These are phyloP conservation scores for Lateolabrax maculatus DNA, from an alignment of 2,797 vertebrate species.

Conservation along the genomic window DNA sequence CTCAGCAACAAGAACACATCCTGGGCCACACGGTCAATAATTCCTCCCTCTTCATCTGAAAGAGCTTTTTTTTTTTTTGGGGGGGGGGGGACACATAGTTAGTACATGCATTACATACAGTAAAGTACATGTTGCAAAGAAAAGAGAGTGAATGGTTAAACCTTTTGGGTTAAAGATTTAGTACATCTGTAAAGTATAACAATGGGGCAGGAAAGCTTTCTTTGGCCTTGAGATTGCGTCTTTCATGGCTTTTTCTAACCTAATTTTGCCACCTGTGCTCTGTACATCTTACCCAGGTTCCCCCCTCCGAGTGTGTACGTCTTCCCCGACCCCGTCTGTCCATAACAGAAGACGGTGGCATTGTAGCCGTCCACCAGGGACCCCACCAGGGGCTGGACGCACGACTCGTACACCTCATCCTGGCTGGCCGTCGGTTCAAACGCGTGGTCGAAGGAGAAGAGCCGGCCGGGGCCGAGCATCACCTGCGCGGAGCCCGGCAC, in stretches of 20 bases:
- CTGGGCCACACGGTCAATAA: constrained; percentile 90
- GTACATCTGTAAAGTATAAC: background rate
- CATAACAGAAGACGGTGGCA: constrained; percentile 93
- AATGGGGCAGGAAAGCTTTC: background rate
- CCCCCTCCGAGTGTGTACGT: constrained; percentile 92
- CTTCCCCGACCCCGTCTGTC: constrained; percentile 95
- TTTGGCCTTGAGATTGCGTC: background rate
- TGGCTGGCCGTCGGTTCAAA: constrained; percentile 90
- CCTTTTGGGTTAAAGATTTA: background rate
- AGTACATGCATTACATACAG: too few relatives aligned
- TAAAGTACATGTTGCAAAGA: background rate
- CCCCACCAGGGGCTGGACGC: constrained; percentile 89
- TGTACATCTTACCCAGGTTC: constrained; percentile 82
- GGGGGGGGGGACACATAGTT: background rate
- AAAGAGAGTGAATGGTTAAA: background rate
- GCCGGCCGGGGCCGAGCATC: constrained; percentile 86
- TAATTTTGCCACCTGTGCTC: accelerated
- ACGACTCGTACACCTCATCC: constrained; percentile 89
- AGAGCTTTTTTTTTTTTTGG: constrained; percentile 75
- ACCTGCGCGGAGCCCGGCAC: constrained; percentile 87
- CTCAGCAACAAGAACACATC: constrained; percentile 90
- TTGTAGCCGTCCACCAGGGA: constrained; percentile 90
- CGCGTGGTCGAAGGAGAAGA: constrained; percentile 92
- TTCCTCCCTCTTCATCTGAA: constrained; percentile 88
- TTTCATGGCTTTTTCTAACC: background rate